These are phyloP conservation scores for Drosophila mettleri DNA, from an alignment of 2,888 invertebrate genomes.

Conservation along the genomic window DNA sequence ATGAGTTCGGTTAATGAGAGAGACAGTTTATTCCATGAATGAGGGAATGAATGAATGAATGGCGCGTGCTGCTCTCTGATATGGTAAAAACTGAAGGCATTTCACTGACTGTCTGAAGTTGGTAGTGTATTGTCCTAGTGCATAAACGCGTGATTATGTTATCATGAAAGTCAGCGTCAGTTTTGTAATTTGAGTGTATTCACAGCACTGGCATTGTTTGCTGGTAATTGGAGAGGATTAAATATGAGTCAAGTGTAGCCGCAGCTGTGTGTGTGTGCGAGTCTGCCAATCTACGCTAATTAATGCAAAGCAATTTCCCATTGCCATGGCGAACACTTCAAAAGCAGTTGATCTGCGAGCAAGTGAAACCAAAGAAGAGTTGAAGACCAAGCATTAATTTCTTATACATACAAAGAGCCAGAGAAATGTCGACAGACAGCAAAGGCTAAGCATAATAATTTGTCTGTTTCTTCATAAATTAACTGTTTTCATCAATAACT, in stretches of 20 bases:
- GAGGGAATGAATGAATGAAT: constrained; percentile 4
- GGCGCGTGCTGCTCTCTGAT: constrained; percentile 3
- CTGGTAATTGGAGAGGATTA: constrained; percentile 57
- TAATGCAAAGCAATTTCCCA: constrained; percentile 30
- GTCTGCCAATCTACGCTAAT: constrained; percentile 32
- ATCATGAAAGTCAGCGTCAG: constrained; percentile 9
- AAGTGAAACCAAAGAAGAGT: background rate
- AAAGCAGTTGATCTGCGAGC: background rate
- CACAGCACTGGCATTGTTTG: constrained; percentile 34
- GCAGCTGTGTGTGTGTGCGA: constrained; percentile 3
- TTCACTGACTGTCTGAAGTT: constrained; percentile 1
- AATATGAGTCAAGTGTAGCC: constrained; percentile 12
- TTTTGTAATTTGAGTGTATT: constrained; percentile 10
- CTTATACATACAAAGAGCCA: background rate
- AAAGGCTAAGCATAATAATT: constrained; percentile 1
- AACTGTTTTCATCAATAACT: constrained; percentile 2
- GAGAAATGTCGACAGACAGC: background rate
- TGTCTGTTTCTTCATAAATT: background rate
- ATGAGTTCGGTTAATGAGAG: constrained; percentile 36
- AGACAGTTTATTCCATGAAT: constrained; percentile 51
- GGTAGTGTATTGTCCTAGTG: constrained; percentile 3
- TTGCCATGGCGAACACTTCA: constrained; percentile 28
- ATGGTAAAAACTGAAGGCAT: background rate
- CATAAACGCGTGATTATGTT: constrained; percentile 6
- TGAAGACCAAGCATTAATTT: background rate